phyloP scores from a whole-genome alignment of 2,888 invertebrate genomes.

The Eupithecia abbreviata region DNA sequence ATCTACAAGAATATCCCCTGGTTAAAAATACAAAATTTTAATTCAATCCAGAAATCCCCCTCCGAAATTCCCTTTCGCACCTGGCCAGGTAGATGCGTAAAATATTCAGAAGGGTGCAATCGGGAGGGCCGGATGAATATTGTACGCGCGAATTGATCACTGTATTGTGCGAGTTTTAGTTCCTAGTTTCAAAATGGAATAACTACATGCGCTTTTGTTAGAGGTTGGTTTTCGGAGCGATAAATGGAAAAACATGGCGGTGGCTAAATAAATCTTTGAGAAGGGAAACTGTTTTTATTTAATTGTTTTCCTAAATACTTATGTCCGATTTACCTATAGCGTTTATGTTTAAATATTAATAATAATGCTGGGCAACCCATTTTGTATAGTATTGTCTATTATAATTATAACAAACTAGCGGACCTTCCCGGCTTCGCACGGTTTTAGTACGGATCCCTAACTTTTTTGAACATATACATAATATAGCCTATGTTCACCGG shows the following conservation, averaged over 20 bases:
- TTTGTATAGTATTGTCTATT: too few species aligned
- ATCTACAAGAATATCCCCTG: neutral
- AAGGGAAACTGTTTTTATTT: too few species aligned
- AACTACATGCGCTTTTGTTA: neutral
- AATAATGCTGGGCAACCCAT: too few species aligned
- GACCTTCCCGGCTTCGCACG: too few species aligned
- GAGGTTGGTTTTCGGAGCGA: neutral
- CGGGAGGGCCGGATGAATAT: neutral
- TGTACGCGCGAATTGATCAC: slow-evolving; percentile 10
- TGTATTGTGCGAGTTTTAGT: slow-evolving; percentile 5
- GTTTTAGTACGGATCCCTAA: too few species aligned
- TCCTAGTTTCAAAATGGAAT: neutral
- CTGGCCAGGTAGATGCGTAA: slow-evolving; percentile 8
- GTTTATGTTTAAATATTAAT: too few species aligned
- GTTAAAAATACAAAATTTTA: slow-evolving; percentile 9
- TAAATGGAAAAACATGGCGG: neutral
- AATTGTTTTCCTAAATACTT: too few species aligned
- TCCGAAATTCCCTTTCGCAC: neutral
- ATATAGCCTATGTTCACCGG: too few species aligned
- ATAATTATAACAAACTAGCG: too few species aligned
- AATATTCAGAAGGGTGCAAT: slow-evolving; percentile 17
- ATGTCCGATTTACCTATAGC: too few species aligned
- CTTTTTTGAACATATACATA: too few species aligned
- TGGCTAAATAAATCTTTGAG: neutral
- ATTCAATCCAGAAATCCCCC: neutral